These are phyloP conservation scores for Bufotes viridis DNA, from an alignment of 2,797 vertebrate species.

Conservation along the genomic window DNA sequence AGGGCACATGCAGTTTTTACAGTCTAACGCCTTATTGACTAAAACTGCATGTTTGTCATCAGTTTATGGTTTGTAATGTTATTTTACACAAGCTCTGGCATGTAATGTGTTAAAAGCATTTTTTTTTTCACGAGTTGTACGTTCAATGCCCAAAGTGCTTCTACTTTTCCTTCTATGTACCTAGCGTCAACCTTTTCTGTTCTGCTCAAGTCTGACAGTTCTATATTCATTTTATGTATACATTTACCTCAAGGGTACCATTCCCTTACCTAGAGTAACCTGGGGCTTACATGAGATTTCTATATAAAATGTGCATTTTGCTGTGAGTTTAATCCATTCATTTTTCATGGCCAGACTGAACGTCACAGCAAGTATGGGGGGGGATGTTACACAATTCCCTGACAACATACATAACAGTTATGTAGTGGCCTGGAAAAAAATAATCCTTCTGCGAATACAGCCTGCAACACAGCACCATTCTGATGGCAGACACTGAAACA, in stretches of 20 bases:
- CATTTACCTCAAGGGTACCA: neutral
- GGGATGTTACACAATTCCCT: slow-evolving; percentile 11
- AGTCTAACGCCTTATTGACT: neutral
- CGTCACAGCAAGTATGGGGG: neutral
- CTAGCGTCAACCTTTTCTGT: neutral
- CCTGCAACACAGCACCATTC: neutral
- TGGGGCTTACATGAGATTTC: slow-evolving; percentile 26
- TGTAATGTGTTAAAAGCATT: neutral
- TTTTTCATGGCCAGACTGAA: slow-evolving; percentile 41
- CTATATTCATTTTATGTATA: neutral
- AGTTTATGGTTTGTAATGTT: neutral
- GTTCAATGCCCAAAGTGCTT: neutral
- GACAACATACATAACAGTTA: slow-evolving; percentile 34
- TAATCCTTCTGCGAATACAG: slow-evolving; percentile 3
- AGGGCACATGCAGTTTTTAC: neutral
- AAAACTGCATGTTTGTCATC: neutral
- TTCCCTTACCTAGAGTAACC: slow-evolving; percentile 16
- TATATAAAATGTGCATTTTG: slow-evolving; percentile 35
- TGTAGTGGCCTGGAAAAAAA: slow-evolving; percentile 30
- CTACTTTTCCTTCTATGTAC: neutral
- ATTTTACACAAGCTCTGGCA: neutral
- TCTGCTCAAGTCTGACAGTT: neutral
- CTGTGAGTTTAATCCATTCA: slow-evolving; percentile 38
- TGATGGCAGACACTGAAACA: neutral
- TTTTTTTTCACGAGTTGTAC: neutral